Evolutionary conservation across 2,888 invertebrate genomes (phyloP).

Genomic region (Melanotus villosus): DNA sequence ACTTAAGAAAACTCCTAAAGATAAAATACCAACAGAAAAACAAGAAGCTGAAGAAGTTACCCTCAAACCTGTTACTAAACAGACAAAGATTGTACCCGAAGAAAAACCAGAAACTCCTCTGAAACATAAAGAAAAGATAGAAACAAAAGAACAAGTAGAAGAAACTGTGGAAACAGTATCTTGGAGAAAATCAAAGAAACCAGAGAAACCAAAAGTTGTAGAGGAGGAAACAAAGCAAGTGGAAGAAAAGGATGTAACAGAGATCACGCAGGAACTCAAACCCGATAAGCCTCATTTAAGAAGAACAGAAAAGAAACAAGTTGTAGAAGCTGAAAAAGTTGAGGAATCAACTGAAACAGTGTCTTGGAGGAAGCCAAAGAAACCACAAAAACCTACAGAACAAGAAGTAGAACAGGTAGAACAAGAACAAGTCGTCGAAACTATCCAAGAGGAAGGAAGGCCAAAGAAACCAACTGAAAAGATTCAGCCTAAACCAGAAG

Average conservation of each 20-base stretch:
- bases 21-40: conserved; percentile 26
- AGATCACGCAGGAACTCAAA: neutral
- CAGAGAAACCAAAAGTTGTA: conserved; percentile 61
- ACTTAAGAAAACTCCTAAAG: conserved; percentile 32
- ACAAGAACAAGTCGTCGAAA: conserved; percentile 11
- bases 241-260: neutral
- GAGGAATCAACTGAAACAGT: neutral
- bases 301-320: neutral
- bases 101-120: conserved; percentile 16
- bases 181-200: conserved; percentile 45
- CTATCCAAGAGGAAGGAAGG: neutral
- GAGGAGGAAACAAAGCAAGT: conserved; percentile 19
- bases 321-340: neutral
- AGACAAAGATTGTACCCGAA: conserved; percentile 3
- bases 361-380: conserved; percentile 24
- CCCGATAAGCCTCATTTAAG: neutral
- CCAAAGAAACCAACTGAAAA: conserved; percentile 32
- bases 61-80: conserved; percentile 35
- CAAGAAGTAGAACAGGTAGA: neutral
- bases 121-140: neutral
- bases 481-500: conserved; percentile 40
- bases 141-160: neutral
- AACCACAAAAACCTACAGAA: conserved; percentile 3
- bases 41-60: conserved; percentile 44
- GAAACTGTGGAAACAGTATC: conserved; percentile 35